These are phyloP conservation scores for Lamellibrachia columna DNA, from an alignment of 2,888 invertebrate genomes.

Conservation along the genomic window DNA sequence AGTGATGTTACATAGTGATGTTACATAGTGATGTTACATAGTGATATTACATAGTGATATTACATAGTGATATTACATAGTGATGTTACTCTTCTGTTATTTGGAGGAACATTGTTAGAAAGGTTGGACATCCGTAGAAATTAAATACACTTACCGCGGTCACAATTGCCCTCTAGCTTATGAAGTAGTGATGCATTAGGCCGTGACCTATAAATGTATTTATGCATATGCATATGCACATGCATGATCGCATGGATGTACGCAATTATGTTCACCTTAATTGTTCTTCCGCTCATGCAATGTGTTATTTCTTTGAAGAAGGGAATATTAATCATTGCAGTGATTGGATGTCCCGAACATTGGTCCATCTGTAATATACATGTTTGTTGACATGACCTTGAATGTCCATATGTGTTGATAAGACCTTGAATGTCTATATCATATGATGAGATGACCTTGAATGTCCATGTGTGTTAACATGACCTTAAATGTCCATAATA, in stretches of 20 bases:
- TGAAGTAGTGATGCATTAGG: not conserved
- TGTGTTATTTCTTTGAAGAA: slow-evolving; percentile 16
- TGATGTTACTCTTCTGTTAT: not conserved
- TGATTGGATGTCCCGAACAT: not conserved
- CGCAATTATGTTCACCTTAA: not conserved
- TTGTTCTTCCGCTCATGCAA: not conserved
- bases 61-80: too few species aligned
- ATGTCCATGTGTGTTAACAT: not conserved
- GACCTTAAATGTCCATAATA: not conserved
- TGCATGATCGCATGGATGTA: not conserved
- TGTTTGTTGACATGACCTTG: not conserved
- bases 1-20: too few species aligned
- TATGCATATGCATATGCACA: not conserved
- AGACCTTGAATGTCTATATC: not conserved
- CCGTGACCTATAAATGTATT: not conserved
- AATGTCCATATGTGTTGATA: not conserved
- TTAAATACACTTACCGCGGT: not conserved
- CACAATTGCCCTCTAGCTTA: not conserved
- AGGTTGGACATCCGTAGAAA: not conserved
- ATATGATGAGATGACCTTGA: not conserved
- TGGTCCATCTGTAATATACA: not conserved
- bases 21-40: not conserved
- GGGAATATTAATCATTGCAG: not conserved
- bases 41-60: not conserved
- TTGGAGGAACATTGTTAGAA: not conserved